Evolutionary conservation across 2,888 invertebrate species (phyloP).

Genomic region (Meiosimyza platycephala): DNA sequence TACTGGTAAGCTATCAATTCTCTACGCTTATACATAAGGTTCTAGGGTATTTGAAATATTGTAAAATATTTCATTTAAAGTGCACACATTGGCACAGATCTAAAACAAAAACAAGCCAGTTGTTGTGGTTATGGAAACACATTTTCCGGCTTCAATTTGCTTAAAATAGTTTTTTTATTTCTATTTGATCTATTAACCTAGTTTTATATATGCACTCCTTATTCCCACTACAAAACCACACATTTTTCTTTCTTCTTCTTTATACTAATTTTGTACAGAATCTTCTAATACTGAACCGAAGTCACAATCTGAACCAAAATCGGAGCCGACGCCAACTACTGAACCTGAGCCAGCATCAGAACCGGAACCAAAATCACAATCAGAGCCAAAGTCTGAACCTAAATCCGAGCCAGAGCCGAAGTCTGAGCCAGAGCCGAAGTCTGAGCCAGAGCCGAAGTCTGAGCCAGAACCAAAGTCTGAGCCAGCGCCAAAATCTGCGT

Average conservation of each 20-base stretch:
- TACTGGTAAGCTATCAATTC: conserved; percentile 49
- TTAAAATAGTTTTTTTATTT: background rate
- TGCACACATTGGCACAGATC: background rate
- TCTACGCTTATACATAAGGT: background rate
- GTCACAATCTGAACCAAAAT: conserved; percentile 57
- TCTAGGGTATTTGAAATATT: background rate
- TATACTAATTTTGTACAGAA: conserved; percentile 18
- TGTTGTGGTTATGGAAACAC: background rate
- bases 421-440: conserved; percentile 46
- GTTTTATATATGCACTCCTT: conserved; percentile 12
- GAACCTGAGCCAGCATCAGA: conserved; percentile 65
- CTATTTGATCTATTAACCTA: background rate
- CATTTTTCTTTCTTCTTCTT: conserved; percentile 25
- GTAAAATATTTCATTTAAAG: background rate
- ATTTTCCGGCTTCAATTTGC: background rate
- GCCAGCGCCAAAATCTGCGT: conserved; percentile 65
- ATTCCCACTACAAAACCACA: conserved; percentile 31
- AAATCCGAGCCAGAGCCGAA: conserved; percentile 64
- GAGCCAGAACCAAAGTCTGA: conserved; percentile 49
- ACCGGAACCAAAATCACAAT: conserved; percentile 64
- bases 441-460: conserved; percentile 18
- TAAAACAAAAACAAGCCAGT: background rate
- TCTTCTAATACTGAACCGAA: conserved; percentile 44
- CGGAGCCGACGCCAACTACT: conserved; percentile 62
- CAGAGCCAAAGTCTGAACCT: conserved; percentile 43